Conservation (phyloP, 2,888 invertebrate species). For the Nephrocerus scutellatus region DNA sequence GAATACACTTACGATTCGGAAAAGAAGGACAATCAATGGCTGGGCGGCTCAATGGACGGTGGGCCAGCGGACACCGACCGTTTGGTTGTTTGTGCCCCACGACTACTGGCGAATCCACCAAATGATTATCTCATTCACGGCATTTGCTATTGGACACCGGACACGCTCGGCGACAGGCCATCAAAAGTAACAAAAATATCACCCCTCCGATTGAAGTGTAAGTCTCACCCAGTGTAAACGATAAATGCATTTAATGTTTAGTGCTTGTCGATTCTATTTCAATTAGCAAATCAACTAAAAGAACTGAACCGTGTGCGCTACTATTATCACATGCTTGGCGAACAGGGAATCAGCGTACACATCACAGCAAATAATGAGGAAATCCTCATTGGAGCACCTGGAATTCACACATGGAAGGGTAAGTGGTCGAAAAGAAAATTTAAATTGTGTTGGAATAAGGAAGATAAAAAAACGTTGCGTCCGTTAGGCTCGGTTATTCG, state of each 20-base stretch:
- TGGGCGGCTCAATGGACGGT: slow-evolving; percentile 51
- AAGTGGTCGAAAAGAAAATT: no score
- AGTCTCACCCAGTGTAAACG: neutral
- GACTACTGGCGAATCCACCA: slow-evolving; percentile 34
- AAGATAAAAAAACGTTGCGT: no score
- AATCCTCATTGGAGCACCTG: slow-evolving; percentile 46
- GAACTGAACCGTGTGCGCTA: slow-evolving; percentile 21
- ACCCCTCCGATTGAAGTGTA: slow-evolving; percentile 37
- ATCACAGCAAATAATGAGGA: slow-evolving; percentile 44
- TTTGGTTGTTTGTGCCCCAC: slow-evolving; percentile 47
- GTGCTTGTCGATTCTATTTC: no score
- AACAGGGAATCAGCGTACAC: slow-evolving; percentile 45
- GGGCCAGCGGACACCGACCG: slow-evolving; percentile 44
- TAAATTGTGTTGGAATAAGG: no score
- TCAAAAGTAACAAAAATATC: slow-evolving; percentile 37
- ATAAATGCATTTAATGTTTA: neutral
- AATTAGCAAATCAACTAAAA: slow-evolving; percentile 34
- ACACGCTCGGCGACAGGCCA: slow-evolving; percentile 38
- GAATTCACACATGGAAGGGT: slow-evolving; percentile 44
- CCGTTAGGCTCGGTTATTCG: slow-evolving; percentile 40
- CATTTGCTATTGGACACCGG: slow-evolving; percentile 45
- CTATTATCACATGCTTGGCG: slow-evolving; percentile 42
- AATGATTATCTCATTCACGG: slow-evolving; percentile 45
- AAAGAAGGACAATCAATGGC: slow-evolving; percentile 48
- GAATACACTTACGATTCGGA: slow-evolving; percentile 42